Conservation (phyloP, 1,140 invertebrate genomes). For the Tetramorium parvispinum region DNA sequence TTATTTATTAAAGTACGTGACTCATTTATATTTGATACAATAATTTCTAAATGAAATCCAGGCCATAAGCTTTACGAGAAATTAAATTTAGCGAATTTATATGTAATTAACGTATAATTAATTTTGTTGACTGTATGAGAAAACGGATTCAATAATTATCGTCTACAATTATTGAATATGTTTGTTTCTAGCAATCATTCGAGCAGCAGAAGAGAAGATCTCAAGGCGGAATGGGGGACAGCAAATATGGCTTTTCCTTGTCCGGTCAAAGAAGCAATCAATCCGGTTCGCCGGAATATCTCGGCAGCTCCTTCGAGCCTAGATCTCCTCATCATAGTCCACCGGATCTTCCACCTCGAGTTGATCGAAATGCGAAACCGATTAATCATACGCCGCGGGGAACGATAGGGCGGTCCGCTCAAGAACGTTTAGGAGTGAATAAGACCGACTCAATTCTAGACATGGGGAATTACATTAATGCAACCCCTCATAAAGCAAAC, state of each 20-base stretch:
- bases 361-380: constrained; percentile 92
- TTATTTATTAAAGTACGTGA: too few species aligned
- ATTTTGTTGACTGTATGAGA: neutral
- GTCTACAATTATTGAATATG: neutral
- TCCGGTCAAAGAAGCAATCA: constrained; percentile 77
- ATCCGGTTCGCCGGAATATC: constrained; percentile 77
- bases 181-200: constrained; percentile 73
- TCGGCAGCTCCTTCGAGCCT: constrained; percentile 77
- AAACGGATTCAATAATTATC: constrained; percentile 1
- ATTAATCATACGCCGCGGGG: constrained; percentile 82
- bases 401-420: constrained; percentile 85
- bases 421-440: constrained; percentile 85
- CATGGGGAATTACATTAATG: constrained; percentile 87
- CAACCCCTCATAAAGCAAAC: constrained; percentile 84
- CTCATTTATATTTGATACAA: too few species aligned
- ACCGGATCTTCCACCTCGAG: constrained; percentile 93
- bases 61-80: neutral
- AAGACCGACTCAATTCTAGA: constrained; percentile 84
- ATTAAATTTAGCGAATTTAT: neutral
- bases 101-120: neutral
- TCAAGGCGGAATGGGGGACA: constrained; percentile 85
- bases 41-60: neutral
- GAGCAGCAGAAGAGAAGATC: constrained; percentile 83
- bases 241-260: constrained; percentile 88
- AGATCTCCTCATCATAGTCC: constrained; percentile 87